Evolutionary conservation across 2,888 invertebrate species (phyloP).

Genomic region (Hypena proboscidalis): DNA sequence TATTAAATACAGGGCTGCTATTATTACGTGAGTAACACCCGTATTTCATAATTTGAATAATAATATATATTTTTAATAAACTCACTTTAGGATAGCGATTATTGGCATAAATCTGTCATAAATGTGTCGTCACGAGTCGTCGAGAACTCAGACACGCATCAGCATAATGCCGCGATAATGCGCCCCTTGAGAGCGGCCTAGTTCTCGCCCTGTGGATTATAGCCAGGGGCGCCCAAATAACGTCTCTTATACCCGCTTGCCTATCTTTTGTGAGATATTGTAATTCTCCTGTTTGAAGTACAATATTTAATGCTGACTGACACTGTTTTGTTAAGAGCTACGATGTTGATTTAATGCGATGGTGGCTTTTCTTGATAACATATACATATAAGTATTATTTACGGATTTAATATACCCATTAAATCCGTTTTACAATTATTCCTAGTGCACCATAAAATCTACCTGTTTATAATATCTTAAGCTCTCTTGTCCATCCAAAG

Average conservation of each 20-base stretch:
- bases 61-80: slow-evolving; percentile 32
- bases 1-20: too few species aligned
- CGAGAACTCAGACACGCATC: slow-evolving; percentile 67
- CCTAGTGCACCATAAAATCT: too few species aligned
- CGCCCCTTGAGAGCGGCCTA: slow-evolving; percentile 71
- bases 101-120: slow-evolving; percentile 51
- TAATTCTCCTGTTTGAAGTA: slow-evolving; percentile 44
- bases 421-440: too few species aligned
- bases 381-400: too few species aligned
- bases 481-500: too few species aligned
- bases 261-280: slow-evolving; percentile 59
- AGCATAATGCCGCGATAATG: slow-evolving; percentile 82
- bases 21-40: too few species aligned
- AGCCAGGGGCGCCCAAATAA: slow-evolving; percentile 68
- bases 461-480: too few species aligned
- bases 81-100: slow-evolving; percentile 31
- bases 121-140: slow-evolving; percentile 60
- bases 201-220: slow-evolving; percentile 78
- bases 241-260: slow-evolving; percentile 61
- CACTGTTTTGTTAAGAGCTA: slow-evolving; percentile 9
- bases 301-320: slow-evolving; percentile 33
- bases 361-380: too few species aligned
- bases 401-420: too few species aligned
- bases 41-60: too few species aligned
- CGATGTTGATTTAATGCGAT: slow-evolving; percentile 2